phyloP scores from a whole-genome alignment of 2,888 invertebrate species.

The Cantharis rufa region DNA sequence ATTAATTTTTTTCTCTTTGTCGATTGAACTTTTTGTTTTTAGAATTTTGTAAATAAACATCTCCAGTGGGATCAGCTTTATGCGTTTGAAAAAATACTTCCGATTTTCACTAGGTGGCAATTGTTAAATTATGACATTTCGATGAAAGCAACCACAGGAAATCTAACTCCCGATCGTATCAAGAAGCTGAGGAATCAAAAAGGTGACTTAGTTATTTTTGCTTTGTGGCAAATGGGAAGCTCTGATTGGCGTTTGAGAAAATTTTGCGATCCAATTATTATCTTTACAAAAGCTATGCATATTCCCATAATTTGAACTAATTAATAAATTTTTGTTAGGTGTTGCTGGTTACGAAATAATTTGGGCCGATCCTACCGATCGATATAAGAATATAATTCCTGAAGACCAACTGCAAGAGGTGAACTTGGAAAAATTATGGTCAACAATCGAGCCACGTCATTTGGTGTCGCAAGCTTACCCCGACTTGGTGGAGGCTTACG shows the following conservation, averaged over 20 bases:
- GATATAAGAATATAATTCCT: conserved; percentile 64
- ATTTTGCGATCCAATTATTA: too few species aligned
- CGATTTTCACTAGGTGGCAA: conserved; percentile 78
- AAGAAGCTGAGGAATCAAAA: conserved; percentile 61
- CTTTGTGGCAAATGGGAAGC: too few species aligned
- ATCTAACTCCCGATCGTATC: conserved; percentile 59
- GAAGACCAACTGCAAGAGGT: conserved; percentile 60
- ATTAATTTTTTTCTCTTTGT: not conserved
- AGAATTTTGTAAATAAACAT: conserved; percentile 69
- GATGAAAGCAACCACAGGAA: conserved; percentile 31
- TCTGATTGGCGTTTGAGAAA: too few species aligned
- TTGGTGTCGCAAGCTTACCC: conserved; percentile 67
- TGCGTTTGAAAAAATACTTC: conserved; percentile 76
- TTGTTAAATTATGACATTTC: conserved; percentile 55
- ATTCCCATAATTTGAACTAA: too few species aligned
- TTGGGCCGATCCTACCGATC: conserved; percentile 66
- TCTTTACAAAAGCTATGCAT: too few species aligned
- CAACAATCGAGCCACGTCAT: conserved; percentile 71
- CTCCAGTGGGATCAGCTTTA: conserved; percentile 78
- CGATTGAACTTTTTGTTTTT: conserved; percentile 8
- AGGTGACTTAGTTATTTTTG: conserved; percentile 40
- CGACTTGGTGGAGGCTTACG: conserved; percentile 62
- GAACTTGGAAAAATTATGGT: conserved; percentile 60
- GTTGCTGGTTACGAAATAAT: conserved; percentile 73
- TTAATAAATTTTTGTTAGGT: conserved; percentile 50